Evolutionary conservation across 2,888 invertebrate genomes (phyloP).

Genomic region (Synanthedon andrenaeformis): DNA sequence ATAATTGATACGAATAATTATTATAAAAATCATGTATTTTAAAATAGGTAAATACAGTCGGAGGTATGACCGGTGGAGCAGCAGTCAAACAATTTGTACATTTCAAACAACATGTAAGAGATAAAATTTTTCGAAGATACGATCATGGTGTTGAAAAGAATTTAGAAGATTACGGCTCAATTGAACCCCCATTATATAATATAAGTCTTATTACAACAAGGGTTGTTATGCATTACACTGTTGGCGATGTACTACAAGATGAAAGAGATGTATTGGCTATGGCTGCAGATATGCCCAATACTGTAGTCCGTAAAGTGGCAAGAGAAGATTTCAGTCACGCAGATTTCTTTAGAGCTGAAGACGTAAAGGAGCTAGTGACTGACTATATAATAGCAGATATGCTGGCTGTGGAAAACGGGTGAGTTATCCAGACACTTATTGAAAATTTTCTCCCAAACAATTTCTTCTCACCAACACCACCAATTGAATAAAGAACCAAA

Average conservation of each 20-base stretch:
- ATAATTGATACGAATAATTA: no score
- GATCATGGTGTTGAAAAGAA: constrained; percentile 27
- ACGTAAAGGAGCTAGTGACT: constrained; percentile 39
- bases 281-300: constrained; percentile 34
- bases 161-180: constrained; percentile 20
- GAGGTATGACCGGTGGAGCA: constrained; percentile 18
- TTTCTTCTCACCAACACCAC: no score
- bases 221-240: constrained; percentile 40
- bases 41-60: no score
- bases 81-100: constrained; percentile 44
- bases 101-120: constrained; percentile 45
- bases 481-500: no score
- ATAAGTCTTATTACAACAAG: constrained; percentile 26
- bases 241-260: constrained; percentile 28
- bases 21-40: no score
- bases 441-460: no score
- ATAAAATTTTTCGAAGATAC: constrained; percentile 35
- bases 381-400: constrained; percentile 29
- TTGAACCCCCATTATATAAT: constrained; percentile 31
- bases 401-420: constrained; percentile 1
- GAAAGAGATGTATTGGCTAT: constrained; percentile 38
- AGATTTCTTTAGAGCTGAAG: constrained; percentile 30
- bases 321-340: constrained; percentile 30
- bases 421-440: background rate
- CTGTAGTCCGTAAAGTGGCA: constrained; percentile 27